Base-by-base conservation (phyloP, 1,140 invertebrate genomes). In the Brachionus sp. region DNA sequence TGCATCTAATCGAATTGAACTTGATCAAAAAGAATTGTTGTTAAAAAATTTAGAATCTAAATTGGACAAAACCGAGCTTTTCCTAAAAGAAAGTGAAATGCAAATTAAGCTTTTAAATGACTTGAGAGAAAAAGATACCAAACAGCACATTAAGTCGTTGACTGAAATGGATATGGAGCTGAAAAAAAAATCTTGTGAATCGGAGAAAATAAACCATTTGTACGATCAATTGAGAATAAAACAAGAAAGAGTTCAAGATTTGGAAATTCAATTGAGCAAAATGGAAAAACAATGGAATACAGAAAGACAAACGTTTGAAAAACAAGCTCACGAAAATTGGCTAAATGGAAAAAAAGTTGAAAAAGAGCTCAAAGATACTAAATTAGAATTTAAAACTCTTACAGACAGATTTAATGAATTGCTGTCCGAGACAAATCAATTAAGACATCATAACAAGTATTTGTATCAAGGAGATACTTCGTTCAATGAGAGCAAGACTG, bases 251-350 rank as follows among this genome's bases (percentile, higher is more conserved):
- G 46, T 78, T 6, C 77, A 78, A 4, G 77, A 78, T 33, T 39
- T 78, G 44, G 77, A 78, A 78, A 53, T 9, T 16, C 46, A 62
- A 53, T n/a, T 78, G 25, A n/a, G 10, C 19, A 25, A 46, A 53
- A 46, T 50, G 25, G 77, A 53, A 62, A 78, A 78, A 39, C 42
- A 50, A 25, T 78, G 42, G 77, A 78, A 29, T 33, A 16, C n/a
- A 0, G 77, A 78, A 53, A 46, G 77, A 44, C 77, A 78, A 39
- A 53, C 42, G 19, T 78, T 23, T 50, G 77, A 78, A 39, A 78
- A 78, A 23, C 77, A 78, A 53, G 23, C 46, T 33, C 77, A 78
- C 7, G 77, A 78, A 78, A 78, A 78, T 23, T 78, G 77, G 77
- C 9, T 78, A 39, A 78, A 78, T 78, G 39, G 42, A 5, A 53